Percentiles rank a stretch among this genome's conserved stretches.
Evolutionary conservation across 2,797 vertebrate species (phyloP).

Genomic region (Smutsia gigantea): DNA sequence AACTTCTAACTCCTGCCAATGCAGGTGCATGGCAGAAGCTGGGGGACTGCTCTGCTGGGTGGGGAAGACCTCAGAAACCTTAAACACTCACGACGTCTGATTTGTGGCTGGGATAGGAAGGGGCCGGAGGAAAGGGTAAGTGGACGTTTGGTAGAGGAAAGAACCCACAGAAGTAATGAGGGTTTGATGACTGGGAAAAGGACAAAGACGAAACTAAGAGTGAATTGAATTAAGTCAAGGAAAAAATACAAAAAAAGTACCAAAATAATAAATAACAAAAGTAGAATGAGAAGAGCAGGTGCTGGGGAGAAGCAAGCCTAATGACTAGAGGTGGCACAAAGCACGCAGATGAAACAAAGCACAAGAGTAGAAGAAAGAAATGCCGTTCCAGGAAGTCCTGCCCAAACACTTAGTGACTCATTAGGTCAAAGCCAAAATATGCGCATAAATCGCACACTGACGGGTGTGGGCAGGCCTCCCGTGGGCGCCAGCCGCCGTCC

Average conservation of each 20-base stretch:
- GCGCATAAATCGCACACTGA: neutral
- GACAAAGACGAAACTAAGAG: neutral
- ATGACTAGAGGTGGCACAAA: neutral
- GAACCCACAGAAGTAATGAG: neutral
- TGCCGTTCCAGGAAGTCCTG: slow-evolving; percentile 38
- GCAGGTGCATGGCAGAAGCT: neutral
- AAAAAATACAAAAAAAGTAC: neutral
- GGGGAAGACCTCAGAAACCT: neutral
- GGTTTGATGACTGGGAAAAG: neutral
- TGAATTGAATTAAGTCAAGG: neutral
- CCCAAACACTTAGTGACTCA: slow-evolving; percentile 32
- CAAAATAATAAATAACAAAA: neutral
- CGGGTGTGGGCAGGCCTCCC: neutral
- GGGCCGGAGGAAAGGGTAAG: neutral
- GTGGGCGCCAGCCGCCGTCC: neutral
- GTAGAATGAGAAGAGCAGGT: neutral
- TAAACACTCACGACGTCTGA: neutral
- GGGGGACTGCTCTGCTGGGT: neutral
- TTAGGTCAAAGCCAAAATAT: neutral
- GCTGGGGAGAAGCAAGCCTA: neutral
- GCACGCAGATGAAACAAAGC: neutral
- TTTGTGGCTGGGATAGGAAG: neutral
- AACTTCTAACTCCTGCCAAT: neutral
- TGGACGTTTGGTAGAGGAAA: neutral
- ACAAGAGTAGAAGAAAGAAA: neutral